Base-by-base conservation (phyloP, 2,888 invertebrate species). In the Tenthredo mesomela region DNA sequence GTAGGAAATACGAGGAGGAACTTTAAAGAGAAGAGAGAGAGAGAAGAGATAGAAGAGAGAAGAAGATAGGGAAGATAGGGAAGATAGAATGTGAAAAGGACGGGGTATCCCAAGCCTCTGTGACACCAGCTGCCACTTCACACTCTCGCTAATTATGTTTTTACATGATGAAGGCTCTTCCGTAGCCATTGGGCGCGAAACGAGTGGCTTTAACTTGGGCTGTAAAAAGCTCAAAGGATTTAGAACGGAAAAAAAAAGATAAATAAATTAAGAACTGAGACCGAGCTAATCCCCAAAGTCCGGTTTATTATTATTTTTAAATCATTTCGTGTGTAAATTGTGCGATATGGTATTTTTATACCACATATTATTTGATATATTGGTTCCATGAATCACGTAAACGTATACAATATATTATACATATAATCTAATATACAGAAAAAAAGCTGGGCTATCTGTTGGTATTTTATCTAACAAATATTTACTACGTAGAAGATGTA, bases 81-180 rank as follows among this genome's bases (percentile, higher is more conserved):
- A 75, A 75, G n/a, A 21, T 15, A 3, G 43, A 37, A 10, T 7
- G 43, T 15, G 29, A 10, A 50, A 50, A 77, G 54, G 77, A 54
- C 40, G 77, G n/a, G 29, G 29, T 15, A 54, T 15, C 18, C 77
- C 77, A 33, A 33, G 25, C 54, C 33, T 75, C 40, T 54, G 47
- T 25, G 77, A 54, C 54, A 77, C 29, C 73, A 71, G 37, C 71
- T 77, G 77, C 77, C 50, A 77, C 54, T 77, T 77, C 54, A 54
- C 77, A 77, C 54, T 77, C 29, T n/a, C 77, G 77, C 77, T 77
- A 77, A 77, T 77, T 77, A 77, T 54, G 77, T 77, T 77, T 77
- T 77, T 77, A 77, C 77, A 54, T 54, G 18, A 77, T 29, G 77
- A 50, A 54, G 29, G 77, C 50, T 77, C 50, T 77, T 37, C 10